Percentiles rank a stretch among this genome's conserved stretches.
These are phyloP conservation scores for Strigops habroptila DNA, from an alignment of 2,113 vertebrate species.

Conservation along the genomic window DNA sequence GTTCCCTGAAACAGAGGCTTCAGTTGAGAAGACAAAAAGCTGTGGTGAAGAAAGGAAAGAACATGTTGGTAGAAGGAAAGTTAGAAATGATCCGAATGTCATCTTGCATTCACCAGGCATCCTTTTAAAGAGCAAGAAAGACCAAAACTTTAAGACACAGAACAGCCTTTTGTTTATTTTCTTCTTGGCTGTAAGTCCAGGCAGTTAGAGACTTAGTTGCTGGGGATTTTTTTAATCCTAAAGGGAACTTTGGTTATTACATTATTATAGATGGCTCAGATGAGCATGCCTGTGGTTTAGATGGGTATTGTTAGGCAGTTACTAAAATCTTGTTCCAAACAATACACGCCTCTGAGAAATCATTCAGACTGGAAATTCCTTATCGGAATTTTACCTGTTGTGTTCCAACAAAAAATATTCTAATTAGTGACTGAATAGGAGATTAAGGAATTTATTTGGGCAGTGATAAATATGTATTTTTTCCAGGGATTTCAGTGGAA, in stretches of 20 bases:
- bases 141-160: not conserved
- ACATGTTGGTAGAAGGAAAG: not conserved
- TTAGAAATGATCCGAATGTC: not conserved
- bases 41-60: not conserved
- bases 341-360: not conserved
- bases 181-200: not conserved
- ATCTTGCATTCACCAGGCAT: not conserved
- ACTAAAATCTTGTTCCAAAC: not conserved
- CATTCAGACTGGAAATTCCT: not conserved
- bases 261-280: not conserved
- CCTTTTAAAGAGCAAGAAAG: not conserved
- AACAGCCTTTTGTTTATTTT: not conserved
- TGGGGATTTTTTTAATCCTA: not conserved
- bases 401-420: not conserved
- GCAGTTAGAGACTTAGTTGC: not conserved
- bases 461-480: not conserved
- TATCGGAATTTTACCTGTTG: not conserved
- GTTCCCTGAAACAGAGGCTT: not conserved
- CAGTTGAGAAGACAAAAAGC: not conserved
- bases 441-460: not conserved
- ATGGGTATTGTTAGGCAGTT: slow-evolving; percentile 3
- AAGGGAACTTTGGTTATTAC: not conserved
- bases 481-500: not conserved
- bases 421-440: not conserved
- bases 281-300: slow-evolving; percentile 8